phyloP scores from a whole-genome alignment of 1,140 invertebrate species.

The Panulirus ornatus region DNA sequence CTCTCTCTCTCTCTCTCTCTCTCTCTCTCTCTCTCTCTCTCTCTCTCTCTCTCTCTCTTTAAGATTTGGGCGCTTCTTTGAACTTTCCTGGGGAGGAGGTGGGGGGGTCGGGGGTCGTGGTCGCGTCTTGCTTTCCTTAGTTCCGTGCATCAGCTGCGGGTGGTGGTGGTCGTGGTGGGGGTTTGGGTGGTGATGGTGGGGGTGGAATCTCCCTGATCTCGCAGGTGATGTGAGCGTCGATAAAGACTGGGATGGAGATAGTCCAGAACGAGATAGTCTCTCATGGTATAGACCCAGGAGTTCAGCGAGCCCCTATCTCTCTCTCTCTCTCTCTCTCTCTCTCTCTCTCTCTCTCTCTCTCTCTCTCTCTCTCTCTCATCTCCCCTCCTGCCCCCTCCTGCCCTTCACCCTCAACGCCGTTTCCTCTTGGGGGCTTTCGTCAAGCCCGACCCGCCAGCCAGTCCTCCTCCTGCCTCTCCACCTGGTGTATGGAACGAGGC shows the following conservation, averaged over 20 bases:
- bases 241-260: too few species aligned
- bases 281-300: conserved; percentile 29
- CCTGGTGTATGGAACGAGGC: neutral
- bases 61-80: neutral
- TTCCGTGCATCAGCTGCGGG: conserved; percentile 17
- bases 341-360: neutral
- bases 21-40: neutral
- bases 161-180: too few species aligned
- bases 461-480: too few species aligned
- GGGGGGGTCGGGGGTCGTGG: too few species aligned
- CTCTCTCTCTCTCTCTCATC: neutral
- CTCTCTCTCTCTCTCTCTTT: conserved; percentile 20
- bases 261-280: conserved; percentile 52
- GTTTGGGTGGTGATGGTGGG: too few species aligned
- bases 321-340: conserved; percentile 12
- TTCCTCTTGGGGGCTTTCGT: too few species aligned
- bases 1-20: neutral
- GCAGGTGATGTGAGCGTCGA: conserved; percentile 60
- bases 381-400: neutral
- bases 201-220: conserved; percentile 63
- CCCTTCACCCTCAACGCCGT: neutral
- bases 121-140: neutral
- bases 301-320: neutral
- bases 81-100: neutral
- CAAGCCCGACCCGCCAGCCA: neutral